phyloP scores from a whole-genome alignment of 1,140 invertebrate species.

The Drosophila nebulosa region DNA sequence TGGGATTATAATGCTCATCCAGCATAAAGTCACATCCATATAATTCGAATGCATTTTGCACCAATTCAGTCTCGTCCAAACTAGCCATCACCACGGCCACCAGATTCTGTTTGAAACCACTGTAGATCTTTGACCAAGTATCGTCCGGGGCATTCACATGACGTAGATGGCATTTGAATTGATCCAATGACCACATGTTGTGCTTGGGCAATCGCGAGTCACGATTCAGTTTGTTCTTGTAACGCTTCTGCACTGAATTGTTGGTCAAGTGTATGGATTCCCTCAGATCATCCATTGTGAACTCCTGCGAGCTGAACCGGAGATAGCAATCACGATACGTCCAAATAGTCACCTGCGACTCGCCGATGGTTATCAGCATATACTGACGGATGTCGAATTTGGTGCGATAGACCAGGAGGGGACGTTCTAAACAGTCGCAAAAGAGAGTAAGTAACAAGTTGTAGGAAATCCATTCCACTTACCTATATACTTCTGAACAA shows the following conservation, averaged over 20 bases:
- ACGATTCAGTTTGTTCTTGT: slow-evolving; percentile 85
- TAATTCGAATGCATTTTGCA: slow-evolving; percentile 92
- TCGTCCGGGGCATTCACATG: slow-evolving; percentile 75
- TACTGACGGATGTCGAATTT: slow-evolving; percentile 96
- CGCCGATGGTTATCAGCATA: slow-evolving; percentile 92
- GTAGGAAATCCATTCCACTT: slow-evolving; percentile 24
- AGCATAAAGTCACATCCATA: slow-evolving; percentile 96
- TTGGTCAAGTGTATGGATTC: slow-evolving; percentile 96
- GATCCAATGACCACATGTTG: slow-evolving; percentile 93
- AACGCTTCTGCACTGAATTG: slow-evolving; percentile 93
- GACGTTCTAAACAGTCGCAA: slow-evolving; percentile 87
- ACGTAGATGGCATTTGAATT: slow-evolving; percentile 87
- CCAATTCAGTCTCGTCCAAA: slow-evolving; percentile 89
- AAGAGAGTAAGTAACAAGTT: not conserved
- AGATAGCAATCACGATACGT: slow-evolving; percentile 94
- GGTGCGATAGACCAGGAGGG: slow-evolving; percentile 91
- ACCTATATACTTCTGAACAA: slow-evolving; percentile 97
- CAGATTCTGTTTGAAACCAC: slow-evolving; percentile 92
- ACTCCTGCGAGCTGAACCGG: slow-evolving; percentile 94
- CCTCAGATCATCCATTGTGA: slow-evolving; percentile 90
- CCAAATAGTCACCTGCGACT: slow-evolving; percentile 91
- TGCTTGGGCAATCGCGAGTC: slow-evolving; percentile 87
- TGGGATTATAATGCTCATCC: slow-evolving; percentile 92
- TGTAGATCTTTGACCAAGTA: slow-evolving; percentile 88
- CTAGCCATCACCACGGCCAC: slow-evolving; percentile 88